These are phyloP conservation scores for Cyanoliseus patagonus DNA, from an alignment of 2,113 vertebrate species.

Conservation along the genomic window DNA sequence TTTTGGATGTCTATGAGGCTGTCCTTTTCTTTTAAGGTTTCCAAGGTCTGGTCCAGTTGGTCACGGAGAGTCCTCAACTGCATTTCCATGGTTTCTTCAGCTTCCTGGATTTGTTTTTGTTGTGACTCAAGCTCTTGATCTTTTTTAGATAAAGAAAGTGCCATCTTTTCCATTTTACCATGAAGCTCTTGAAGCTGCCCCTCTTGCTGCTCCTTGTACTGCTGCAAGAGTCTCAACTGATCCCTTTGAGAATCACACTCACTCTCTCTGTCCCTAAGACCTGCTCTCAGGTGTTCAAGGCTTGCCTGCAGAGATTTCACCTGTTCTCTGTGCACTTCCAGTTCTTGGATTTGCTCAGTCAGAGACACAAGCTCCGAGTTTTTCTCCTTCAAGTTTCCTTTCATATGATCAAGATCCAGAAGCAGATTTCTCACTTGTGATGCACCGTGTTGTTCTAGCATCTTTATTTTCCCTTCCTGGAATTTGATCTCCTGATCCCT, in stretches of 20 bases:
- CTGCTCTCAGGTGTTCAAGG: constrained; percentile 68
- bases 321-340: constrained; percentile 33
- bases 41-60: constrained; percentile 57
- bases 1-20: constrained; percentile 44
- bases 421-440: constrained; percentile 68
- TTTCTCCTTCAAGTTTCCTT: constrained; percentile 62
- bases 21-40: constrained; percentile 50
- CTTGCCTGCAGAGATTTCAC: constrained; percentile 43
- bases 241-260: constrained; percentile 68
- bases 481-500: not conserved
- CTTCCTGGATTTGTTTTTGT: constrained; percentile 50
- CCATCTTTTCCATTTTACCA: constrained; percentile 36
- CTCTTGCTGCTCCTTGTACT: constrained; percentile 54
- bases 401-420: constrained; percentile 65
- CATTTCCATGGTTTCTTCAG: constrained; percentile 17
- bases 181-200: constrained; percentile 59
- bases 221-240: constrained; percentile 56
- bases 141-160: constrained; percentile 57
- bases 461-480: constrained; percentile 59
- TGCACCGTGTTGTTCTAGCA: constrained; percentile 58
- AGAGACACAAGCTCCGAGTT: constrained; percentile 58
- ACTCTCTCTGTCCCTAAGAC: constrained; percentile 67
- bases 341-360: constrained; percentile 48
- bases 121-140: constrained; percentile 58
- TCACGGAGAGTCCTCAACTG: constrained; percentile 36